These are phyloP conservation scores for Onchidella celtica DNA, from an alignment of 2,888 invertebrate species.

Conservation along the genomic window DNA sequence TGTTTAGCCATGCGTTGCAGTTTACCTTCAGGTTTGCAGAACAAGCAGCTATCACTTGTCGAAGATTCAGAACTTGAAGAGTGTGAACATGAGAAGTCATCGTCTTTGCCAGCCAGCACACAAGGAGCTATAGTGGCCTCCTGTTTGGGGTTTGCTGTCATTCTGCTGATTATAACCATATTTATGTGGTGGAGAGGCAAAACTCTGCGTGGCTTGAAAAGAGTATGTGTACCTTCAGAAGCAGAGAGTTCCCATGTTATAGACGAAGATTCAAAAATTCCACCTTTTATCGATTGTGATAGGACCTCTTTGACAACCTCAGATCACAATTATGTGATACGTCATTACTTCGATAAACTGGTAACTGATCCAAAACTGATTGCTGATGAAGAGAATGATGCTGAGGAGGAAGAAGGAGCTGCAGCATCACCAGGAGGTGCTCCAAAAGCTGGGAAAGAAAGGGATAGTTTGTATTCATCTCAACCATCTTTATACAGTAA, in stretches of 20 bases:
- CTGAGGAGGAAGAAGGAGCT: conserved; percentile 26
- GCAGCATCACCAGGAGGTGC: conserved; percentile 9
- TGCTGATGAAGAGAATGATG: conserved; percentile 37
- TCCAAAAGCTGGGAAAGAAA: conserved; percentile 47
- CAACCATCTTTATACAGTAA: conserved; percentile 57
- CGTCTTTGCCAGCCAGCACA: conserved; percentile 49
- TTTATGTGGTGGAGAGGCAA: conserved; percentile 61
- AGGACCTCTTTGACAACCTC: conserved; percentile 69
- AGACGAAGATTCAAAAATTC: conserved; percentile 61
- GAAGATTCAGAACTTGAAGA: conserved; percentile 54
- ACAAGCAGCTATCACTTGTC: conserved; percentile 55
- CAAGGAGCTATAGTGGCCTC: conserved; percentile 57
- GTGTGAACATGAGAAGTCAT: conserved; percentile 53
- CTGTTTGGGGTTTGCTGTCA: conserved; percentile 57
- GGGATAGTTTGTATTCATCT: conserved; percentile 57
- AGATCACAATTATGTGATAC: conserved; percentile 72
- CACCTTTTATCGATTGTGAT: conserved; percentile 62
- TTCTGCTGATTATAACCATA: conserved; percentile 58
- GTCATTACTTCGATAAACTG: conserved; percentile 72
- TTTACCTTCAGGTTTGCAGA: conserved; percentile 54
- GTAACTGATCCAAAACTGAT: conserved; percentile 61
- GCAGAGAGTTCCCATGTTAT: conserved; percentile 57
- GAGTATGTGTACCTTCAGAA: conserved; percentile 48
- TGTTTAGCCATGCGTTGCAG: conserved; percentile 62
- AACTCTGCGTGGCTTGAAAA: conserved; percentile 54